Evolutionary conservation across 2,797 vertebrate genomes (phyloP), one percentile per base, ranked within the genome.

Genomic region (Lerista edwardsae): DNA sequence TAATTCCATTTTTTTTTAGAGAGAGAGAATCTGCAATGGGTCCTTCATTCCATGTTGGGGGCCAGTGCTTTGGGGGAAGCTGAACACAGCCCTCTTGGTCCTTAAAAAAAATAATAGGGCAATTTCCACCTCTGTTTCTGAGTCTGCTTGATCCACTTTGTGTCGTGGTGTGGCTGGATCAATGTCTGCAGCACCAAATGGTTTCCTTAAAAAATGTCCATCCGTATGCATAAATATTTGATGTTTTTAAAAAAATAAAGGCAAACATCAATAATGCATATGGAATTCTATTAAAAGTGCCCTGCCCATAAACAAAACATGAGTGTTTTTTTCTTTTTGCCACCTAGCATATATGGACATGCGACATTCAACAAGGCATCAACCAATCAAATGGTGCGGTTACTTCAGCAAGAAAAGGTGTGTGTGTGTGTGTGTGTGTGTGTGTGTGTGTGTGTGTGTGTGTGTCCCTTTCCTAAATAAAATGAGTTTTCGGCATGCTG

Each of bases 231-330:
- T 87, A 88, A 88, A 79, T 44, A 71, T 82, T 90, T 89, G 65
- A 89, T 93, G 65, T 90, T 92, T 93, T 51, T n/a, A n/a, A 69
- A 75, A 74, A 79, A 73, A 36, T 92, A 92, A 93, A 90, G 87
- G 83, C 83, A 93, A 84, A 61, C 86, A 92, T 93, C 75, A 94
- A 94, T 94, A 90, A 92, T 94, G 91, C 83, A 94, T 83, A 84
- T 87, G 87, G 81, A 89, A 91, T 76, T 81, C 85, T 87, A 91
- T 93, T 74, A 91, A 74, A 74, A 87, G 75, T 91, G 89, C 89
- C 91, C 39, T 88, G 64, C 31, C 19, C 80, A 90, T 36, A 90
- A 92, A 93, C 90, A 92, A 82, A 82, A 1, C 65, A 73, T 76
- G 3, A 55, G 25, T 27, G 71, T 29, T n/a, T 29, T n/a, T 2